Evolutionary conservation across 2,797 vertebrate genomes (phyloP).

Genomic region (Balearica regulorum): DNA sequence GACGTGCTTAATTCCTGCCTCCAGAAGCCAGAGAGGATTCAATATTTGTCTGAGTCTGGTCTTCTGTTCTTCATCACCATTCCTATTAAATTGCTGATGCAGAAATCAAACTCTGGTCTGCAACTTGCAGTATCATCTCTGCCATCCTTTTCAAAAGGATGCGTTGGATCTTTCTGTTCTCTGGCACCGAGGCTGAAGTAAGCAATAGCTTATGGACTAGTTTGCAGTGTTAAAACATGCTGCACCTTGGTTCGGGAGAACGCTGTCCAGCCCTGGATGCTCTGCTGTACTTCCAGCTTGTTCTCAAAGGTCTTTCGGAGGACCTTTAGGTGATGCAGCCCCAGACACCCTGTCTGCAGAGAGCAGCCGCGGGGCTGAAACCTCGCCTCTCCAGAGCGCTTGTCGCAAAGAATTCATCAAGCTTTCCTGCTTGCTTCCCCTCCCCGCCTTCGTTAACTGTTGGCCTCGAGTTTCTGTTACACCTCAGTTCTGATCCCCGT

Average conservation of each 20-base stretch:
- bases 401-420: background rate
- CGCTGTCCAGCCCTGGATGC: too few relatives aligned
- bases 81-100: background rate
- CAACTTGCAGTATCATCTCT: background rate
- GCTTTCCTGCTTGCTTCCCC: background rate
- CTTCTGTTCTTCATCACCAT: background rate
- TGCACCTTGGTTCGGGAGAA: background rate
- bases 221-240: background rate
- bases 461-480: background rate
- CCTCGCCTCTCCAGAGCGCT: background rate
- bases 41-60: background rate
- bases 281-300: background rate
- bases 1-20: background rate
- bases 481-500: accelerated
- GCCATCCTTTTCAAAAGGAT: background rate
- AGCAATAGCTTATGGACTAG: background rate
- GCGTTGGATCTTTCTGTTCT: background rate
- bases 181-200: background rate
- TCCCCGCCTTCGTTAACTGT: accelerated
- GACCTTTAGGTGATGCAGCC: background rate
- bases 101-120: background rate
- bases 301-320: background rate
- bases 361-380: background rate
- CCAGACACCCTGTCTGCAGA: background rate
- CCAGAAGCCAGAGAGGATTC: background rate